These are phyloP conservation scores for Poliocrania exsul DNA, from an alignment of 2,797 vertebrate genomes.

Conservation along the genomic window DNA sequence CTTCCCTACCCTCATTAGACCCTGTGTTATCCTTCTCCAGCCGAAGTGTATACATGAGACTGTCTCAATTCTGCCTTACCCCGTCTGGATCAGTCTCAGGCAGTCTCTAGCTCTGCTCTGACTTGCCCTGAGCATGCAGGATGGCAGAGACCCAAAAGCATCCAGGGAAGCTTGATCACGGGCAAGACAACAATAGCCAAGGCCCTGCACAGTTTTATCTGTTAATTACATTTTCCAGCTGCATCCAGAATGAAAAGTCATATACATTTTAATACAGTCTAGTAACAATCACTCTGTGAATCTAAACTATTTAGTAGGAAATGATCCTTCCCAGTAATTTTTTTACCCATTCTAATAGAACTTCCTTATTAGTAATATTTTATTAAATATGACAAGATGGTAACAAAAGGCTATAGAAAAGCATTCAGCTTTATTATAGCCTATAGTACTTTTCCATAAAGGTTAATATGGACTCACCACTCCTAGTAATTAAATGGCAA, in stretches of 20 bases:
- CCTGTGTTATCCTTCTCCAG: rapidly evolving
- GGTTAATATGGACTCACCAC: background rate
- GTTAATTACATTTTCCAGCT: background rate
- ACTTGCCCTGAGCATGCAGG: rapidly evolving
- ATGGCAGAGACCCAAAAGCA: rapidly evolving
- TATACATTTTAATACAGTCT: background rate
- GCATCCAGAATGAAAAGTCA: background rate
- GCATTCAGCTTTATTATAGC: background rate
- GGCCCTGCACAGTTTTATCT: background rate
- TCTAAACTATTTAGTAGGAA: background rate
- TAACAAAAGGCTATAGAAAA: constrained; percentile 20
- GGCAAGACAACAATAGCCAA: background rate
- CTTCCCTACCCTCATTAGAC: background rate
- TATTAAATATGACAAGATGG: constrained; percentile 14
- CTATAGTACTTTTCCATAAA: background rate
- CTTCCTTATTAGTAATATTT: background rate
- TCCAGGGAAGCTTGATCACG: background rate
- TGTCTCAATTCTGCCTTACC: background rate
- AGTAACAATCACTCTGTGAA: background rate
- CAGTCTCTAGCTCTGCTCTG: rapidly evolving
- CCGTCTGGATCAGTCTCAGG: background rate
- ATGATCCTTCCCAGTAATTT: background rate
- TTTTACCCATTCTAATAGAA: background rate
- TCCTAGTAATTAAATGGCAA: background rate
- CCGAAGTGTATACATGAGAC: background rate